Percentiles rank a stretch among this genome's conserved stretches.
Evolutionary conservation across 2,888 invertebrate species (phyloP).

Genomic region (Harpalus rufipes): DNA sequence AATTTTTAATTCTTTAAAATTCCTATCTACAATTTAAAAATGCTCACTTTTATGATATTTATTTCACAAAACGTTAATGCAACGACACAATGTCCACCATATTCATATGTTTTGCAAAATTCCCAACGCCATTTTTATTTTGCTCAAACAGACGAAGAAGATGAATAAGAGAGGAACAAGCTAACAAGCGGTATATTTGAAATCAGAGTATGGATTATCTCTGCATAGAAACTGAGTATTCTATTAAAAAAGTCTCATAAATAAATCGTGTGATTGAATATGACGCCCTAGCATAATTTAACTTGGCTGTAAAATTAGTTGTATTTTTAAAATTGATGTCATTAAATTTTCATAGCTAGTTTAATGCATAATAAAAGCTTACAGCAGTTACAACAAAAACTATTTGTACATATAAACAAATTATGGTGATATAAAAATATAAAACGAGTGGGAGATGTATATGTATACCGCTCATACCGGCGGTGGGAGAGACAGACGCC

Average conservation of each 20-base stretch:
- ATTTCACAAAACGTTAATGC: slow-evolving; percentile 37
- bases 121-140: slow-evolving; percentile 62
- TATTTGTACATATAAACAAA: slow-evolving; percentile 65
- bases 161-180: slow-evolving; percentile 22
- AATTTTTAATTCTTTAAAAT: slow-evolving; percentile 35
- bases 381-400: slow-evolving; percentile 52
- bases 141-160: slow-evolving; percentile 38
- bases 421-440: slow-evolving; percentile 66
- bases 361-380: slow-evolving; percentile 34
- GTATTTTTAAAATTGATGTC: slow-evolving; percentile 32
- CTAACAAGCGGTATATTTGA: slow-evolving; percentile 25
- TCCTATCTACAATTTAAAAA: slow-evolving; percentile 52
- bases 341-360: slow-evolving; percentile 16
- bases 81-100: slow-evolving; percentile 57
- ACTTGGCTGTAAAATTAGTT: slow-evolving; percentile 1
- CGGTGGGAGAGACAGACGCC: slow-evolving; percentile 67
- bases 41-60: slow-evolving; percentile 35
- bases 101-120: slow-evolving; percentile 59
- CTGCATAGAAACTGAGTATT: neutral
- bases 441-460: slow-evolving; percentile 65
- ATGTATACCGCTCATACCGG: slow-evolving; percentile 56
- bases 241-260: slow-evolving; percentile 3
- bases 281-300: slow-evolving; percentile 16
- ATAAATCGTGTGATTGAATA: slow-evolving; percentile 1
- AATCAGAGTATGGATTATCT: neutral